A percentile compares a stretch with the other conserved stretches of the same genome.
Evolutionary conservation across 2,888 invertebrate genomes (phyloP).

Genomic region (Gisinianus flammeolus): DNA sequence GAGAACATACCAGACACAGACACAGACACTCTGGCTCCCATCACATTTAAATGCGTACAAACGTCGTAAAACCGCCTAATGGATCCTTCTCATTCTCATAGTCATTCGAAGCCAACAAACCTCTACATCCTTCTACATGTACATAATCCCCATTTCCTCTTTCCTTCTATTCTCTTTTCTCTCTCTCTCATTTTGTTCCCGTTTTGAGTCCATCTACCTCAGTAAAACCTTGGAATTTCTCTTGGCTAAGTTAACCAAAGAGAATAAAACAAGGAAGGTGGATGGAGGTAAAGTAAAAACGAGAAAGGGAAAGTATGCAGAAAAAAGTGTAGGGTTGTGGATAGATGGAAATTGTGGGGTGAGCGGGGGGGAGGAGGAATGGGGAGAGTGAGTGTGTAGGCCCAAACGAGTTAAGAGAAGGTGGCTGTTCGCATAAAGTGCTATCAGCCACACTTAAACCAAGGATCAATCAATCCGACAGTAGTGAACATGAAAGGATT

Average conservation of each 20-base stretch:
- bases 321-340: neutral
- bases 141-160: neutral
- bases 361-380: slow-evolving; percentile 1
- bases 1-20: neutral
- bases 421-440: slow-evolving; percentile 29
- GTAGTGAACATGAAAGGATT: slow-evolving; percentile 45
- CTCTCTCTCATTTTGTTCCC: neutral
- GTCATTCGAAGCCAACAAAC: neutral
- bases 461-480: slow-evolving; percentile 43
- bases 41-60: neutral
- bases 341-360: neutral
- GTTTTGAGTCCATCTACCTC: too few species aligned
- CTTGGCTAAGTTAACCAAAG: too few species aligned
- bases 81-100: slow-evolving; percentile 13
- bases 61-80: neutral
- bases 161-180: too few species aligned
- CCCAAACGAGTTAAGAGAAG: neutral
- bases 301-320: neutral
- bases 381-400: neutral
- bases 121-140: neutral
- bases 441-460: slow-evolving; percentile 36
- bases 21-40: neutral
- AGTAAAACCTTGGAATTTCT: too few species aligned
- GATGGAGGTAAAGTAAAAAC: neutral
- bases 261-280: slow-evolving; percentile 2